Percentiles rank a stretch among this genome's conserved stretches.
phyloP scores from a whole-genome alignment of 2,113 vertebrate genomes.

The Oreochromis aureus region DNA sequence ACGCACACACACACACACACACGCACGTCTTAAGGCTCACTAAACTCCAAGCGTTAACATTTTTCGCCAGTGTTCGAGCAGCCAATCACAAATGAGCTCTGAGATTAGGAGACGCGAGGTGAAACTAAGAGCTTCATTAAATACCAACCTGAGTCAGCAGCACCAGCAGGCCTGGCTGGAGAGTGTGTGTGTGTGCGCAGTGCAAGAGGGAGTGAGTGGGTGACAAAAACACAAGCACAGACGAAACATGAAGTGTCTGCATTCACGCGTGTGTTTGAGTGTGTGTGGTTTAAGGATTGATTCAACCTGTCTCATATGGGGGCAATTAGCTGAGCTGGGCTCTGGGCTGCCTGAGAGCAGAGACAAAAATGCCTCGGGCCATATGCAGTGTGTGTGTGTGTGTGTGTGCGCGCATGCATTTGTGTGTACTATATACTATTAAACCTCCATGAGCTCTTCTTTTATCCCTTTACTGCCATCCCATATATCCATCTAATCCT shows the following conservation, averaged over 20 bases:
- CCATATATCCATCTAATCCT: constrained; percentile 30
- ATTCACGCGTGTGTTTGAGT: not conserved
- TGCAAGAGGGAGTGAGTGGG: constrained; percentile 5
- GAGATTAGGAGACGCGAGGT: constrained; percentile 67
- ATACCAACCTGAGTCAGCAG: constrained; percentile 75
- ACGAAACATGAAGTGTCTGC: constrained; percentile 30
- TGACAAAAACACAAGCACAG: constrained; percentile 33
- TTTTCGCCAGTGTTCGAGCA: constrained; percentile 41
- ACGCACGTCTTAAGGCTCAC: constrained; percentile 32
- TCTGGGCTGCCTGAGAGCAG: constrained; percentile 50
- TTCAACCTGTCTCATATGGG: constrained; percentile 53
- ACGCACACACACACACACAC: not conserved
- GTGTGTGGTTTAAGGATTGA: constrained; percentile 33
- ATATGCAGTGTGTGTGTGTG: not conserved
- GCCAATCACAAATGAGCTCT: constrained; percentile 62
- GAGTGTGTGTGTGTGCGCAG: constrained; percentile 2
- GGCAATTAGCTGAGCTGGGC: constrained; percentile 65
- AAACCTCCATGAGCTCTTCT: constrained; percentile 7
- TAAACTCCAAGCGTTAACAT: constrained; percentile 60
- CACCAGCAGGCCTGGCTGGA: constrained; percentile 20
- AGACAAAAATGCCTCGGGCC: constrained; percentile 41
- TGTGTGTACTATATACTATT: not conserved
- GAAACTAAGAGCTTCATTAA: constrained; percentile 75
- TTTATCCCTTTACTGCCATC: constrained; percentile 7
- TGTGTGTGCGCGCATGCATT: not conserved